Base-by-base conservation (phyloP, 2,113 vertebrate species). In the Tyrannus savana region DNA sequence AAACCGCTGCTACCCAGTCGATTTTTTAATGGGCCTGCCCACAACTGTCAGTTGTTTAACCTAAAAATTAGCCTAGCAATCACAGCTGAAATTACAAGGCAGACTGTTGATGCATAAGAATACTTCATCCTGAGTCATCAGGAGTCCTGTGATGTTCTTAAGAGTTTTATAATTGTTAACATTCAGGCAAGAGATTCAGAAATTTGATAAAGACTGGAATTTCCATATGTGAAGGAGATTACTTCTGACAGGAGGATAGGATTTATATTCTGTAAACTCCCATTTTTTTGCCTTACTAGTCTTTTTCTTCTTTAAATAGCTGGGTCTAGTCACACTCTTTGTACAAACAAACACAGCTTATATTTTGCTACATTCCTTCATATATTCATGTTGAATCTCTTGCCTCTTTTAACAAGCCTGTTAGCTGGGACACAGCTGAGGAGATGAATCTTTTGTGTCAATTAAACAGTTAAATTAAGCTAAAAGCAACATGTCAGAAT, bases 21-120 rank as follows among this genome's bases (percentile, higher is more conserved):
- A 1, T 52, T 74, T 93, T 59, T 93, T 59, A 37, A 71, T 78
- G 80, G 83, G 64, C 52, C 76, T 88, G 83, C 60, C 56, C 87
- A 78, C 87, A 94, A 39, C 3, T 84, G 88, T 42, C 47, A 49
- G 80, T 68, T 93, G 82, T 96, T 96, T 83, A 93, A 93, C 79
- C 92, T 88, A 90, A 90, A 94, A 96, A 91, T 95, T 96, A 95
- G 72, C 42, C 75, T 47, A 55, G 90, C 83, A 60, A 56, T 95
- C 76, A 68, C 73, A 78, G 69, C 79, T 72, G 59, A 96, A 87
- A 92, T 81, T 84, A 89, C 73, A 39, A 68, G 76, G 84, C 80
- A 87, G 85, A 68, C 41, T 78, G 52, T 37, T 66, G 46, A 44
- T 88, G 69, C 21, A 6, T 35, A 56, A 68, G 35, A 84, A 84